Percentiles rank a stretch among this genome's conserved stretches.
phyloP scores from a whole-genome alignment of 2,797 vertebrate genomes.

The Staurois parvus region DNA sequence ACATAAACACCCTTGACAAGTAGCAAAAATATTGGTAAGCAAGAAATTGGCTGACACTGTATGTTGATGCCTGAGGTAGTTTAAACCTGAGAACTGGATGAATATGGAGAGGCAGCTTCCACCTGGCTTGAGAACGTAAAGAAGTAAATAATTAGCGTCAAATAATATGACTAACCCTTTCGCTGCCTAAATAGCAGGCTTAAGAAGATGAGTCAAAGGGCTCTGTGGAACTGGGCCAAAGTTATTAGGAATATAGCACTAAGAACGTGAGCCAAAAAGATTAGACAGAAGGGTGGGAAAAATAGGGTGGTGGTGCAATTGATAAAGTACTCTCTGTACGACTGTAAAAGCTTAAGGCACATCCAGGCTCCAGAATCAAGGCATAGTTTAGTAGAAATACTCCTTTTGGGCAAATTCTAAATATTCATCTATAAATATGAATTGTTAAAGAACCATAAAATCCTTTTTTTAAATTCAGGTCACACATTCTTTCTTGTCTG shows the following conservation, averaged over 20 bases:
- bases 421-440: neutral
- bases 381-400: neutral
- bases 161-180: conserved; percentile 34
- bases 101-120: conserved; percentile 29
- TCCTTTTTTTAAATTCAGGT: neutral
- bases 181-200: neutral
- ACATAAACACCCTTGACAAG: conserved; percentile 61
- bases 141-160: conserved; percentile 51
- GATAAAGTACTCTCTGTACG: neutral
- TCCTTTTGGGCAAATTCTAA: neutral
- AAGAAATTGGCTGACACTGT: conserved; percentile 59
- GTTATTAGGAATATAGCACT: neutral
- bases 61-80: conserved; percentile 59
- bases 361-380: neutral
- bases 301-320: neutral
- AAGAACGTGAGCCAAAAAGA: conserved; percentile 13
- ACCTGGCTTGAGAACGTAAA: conserved; percentile 32
- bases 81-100: conserved; percentile 49
- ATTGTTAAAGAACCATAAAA: neutral
- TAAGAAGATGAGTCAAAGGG: neutral
- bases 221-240: conserved; percentile 4
- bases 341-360: neutral
- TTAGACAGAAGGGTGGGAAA: neutral
- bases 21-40: conserved; percentile 62
- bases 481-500: no score